These are phyloP conservation scores for Diorhabda carinulata DNA, from an alignment of 1,140 invertebrate genomes.

Conservation along the genomic window DNA sequence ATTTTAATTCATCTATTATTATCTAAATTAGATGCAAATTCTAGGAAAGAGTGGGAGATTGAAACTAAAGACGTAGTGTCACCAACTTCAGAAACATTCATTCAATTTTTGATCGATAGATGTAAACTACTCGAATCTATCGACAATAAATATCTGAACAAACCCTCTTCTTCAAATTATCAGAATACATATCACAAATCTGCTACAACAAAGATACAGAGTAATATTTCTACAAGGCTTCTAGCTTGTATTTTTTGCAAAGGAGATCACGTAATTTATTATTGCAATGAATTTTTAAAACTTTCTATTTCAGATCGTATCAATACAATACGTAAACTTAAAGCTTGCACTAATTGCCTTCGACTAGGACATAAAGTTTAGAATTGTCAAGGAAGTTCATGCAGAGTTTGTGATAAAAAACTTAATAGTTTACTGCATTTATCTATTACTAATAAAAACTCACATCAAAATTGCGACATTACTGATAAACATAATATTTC, in stretches of 20 bases:
- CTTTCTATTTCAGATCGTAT: conserved; percentile 4
- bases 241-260: conserved; percentile 21
- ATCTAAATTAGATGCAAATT: conserved; percentile 17
- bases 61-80: conserved; percentile 15
- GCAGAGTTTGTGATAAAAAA: conserved; percentile 16
- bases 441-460: not conserved
- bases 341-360: conserved; percentile 15
- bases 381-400: conserved; percentile 7
- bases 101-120: conserved; percentile 20
- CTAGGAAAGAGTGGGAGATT: conserved; percentile 22
- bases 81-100: conserved; percentile 19
- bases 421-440: conserved; percentile 22
- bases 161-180: not conserved
- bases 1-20: conserved; percentile 27
- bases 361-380: not conserved
- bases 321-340: conserved; percentile 9
- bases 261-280: conserved; percentile 15
- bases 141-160: conserved; percentile 5
- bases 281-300: conserved; percentile 16
- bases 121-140: conserved; percentile 21
- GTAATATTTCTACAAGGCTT: not conserved
- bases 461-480: too few relatives aligned
- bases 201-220: not conserved
- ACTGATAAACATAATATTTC: too few relatives aligned
- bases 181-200: not conserved